A percentile compares a stretch with the other conserved stretches of the same genome.
Conservation (phyloP, 2,797 vertebrate genomes). For the Microchirus variegatus region DNA sequence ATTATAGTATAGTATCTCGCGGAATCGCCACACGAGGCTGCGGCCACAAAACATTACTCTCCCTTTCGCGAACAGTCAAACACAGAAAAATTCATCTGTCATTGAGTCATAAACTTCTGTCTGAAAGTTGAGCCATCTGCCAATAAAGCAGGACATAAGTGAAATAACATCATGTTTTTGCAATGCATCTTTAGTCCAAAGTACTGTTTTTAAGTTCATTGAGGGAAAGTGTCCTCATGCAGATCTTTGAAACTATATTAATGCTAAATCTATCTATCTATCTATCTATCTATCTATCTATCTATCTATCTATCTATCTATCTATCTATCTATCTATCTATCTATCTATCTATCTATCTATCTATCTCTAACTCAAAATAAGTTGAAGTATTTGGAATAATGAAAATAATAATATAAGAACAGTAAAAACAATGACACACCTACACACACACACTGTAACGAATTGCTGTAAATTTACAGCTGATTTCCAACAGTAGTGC, state of each 20-base stretch:
- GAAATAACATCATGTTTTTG: slow-evolving; percentile 5
- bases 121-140: slow-evolving; percentile 15
- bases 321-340: too few relatives aligned
- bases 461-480: too few relatives aligned
- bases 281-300: too few relatives aligned
- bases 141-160: slow-evolving; percentile 8
- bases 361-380: too few relatives aligned
- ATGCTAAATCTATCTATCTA: too few relatives aligned
- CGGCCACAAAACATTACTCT: slow-evolving; percentile 7
- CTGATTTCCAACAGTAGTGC: too few relatives aligned
- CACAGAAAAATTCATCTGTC: slow-evolving; percentile 15
- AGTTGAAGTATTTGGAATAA: too few relatives aligned
- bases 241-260: too few relatives aligned
- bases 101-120: slow-evolving; percentile 16
- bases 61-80: slow-evolving; percentile 19
- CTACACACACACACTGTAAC: background rate
- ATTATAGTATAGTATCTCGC: slow-evolving; percentile 44
- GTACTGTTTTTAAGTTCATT: background rate
- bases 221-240: background rate
- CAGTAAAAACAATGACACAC: background rate
- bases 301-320: too few relatives aligned
- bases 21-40: slow-evolving; percentile 22
- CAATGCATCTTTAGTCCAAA: background rate
- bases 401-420: background rate
- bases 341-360: too few relatives aligned